A percentile compares a stretch with the other conserved stretches of the same genome.
phyloP scores from a whole-genome alignment of 2,113 vertebrate species.

The Salminus brasiliensis region DNA sequence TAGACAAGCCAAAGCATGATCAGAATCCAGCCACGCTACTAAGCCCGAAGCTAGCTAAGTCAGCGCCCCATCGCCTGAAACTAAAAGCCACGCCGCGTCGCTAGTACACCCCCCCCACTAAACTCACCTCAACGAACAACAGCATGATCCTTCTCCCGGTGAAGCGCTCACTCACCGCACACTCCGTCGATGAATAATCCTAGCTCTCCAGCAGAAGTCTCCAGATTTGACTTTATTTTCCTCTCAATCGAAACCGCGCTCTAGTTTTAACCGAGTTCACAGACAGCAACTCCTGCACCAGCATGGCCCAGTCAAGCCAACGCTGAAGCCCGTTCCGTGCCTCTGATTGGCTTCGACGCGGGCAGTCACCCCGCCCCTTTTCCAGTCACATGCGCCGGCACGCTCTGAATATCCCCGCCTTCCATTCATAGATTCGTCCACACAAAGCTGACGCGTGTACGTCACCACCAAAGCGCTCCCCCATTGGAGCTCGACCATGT shows the following conservation, averaged over 20 bases:
- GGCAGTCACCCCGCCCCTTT: constrained; percentile 11
- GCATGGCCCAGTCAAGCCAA: neutral
- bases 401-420: constrained; percentile 25
- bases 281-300: neutral
- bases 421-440: neutral
- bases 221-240: neutral
- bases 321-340: neutral
- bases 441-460: neutral
- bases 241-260: neutral
- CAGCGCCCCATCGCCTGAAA: neutral
- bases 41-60: neutral
- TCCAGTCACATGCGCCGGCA: constrained; percentile 16
- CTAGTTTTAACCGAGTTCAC: neutral
- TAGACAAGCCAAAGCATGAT: too few relatives aligned
- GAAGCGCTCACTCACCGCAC: constrained; percentile 5
- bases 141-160: constrained; percentile 38
- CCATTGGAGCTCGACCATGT: constrained; percentile 25
- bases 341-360: constrained; percentile 32
- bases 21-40: neutral
- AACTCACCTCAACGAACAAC: constrained; percentile 56
- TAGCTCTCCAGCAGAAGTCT: neutral
- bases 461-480: neutral
- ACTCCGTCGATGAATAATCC: neutral
- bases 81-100: neutral
- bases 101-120: neutral